Percentiles rank a stretch among this genome's conserved stretches.
Conservation (phyloP, 2,888 invertebrate species). For the Lypha dubia region DNA sequence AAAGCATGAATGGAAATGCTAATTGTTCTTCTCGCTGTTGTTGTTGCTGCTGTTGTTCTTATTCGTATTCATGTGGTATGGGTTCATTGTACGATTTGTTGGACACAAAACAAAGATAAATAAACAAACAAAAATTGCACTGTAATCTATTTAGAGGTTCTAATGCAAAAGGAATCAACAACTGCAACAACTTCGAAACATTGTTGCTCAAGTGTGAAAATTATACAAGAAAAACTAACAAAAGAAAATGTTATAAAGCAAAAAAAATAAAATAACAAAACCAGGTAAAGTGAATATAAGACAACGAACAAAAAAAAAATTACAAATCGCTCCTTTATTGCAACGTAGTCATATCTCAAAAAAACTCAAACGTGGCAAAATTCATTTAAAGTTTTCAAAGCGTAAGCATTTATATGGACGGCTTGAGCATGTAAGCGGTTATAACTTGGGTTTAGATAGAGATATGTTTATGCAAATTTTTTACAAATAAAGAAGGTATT, state of each 20-base stretch:
- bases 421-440: too few species aligned
- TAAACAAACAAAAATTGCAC: conserved; percentile 54
- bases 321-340: too few species aligned
- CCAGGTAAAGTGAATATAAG: not conserved
- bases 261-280: not conserved
- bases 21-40: conserved; percentile 22
- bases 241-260: conserved; percentile 27
- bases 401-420: too few species aligned
- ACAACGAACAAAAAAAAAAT: conserved; percentile 1
- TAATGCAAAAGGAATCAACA: conserved; percentile 57
- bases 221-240: conserved; percentile 28
- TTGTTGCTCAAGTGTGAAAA: conserved; percentile 66
- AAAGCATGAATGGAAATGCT: conserved; percentile 43
- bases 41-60: not conserved
- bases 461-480: too few species aligned
- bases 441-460: too few species aligned
- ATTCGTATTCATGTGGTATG: conserved; percentile 26
- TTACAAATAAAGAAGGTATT: too few species aligned
- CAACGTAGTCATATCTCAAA: too few species aligned
- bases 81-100: conserved; percentile 70
- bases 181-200: conserved; percentile 39
- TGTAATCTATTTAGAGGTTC: conserved; percentile 64
- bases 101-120: too few species aligned
- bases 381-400: too few species aligned
- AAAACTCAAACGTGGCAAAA: too few species aligned